Base-by-base conservation (phyloP, 2,888 invertebrate genomes). In the Acleris laterana region DNA sequence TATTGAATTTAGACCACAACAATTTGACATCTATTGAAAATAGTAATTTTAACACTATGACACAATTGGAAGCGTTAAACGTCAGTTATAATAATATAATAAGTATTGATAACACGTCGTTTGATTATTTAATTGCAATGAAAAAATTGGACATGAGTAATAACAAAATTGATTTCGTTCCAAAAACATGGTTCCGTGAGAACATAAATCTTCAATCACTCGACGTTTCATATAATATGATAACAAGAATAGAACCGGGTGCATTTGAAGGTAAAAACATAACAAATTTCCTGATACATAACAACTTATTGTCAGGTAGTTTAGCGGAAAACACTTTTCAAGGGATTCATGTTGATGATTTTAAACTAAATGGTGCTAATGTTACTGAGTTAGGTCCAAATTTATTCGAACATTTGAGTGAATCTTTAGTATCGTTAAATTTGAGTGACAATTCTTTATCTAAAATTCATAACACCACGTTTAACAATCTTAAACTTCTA, bases 1-100 rank as follows among this genome's bases (percentile, higher is more conserved):
- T 56, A 68, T 63, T 68, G 22, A 52, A 32, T 19, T 50, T 68
- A 60, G 63, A 50, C 19, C 13, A 63, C 16, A 68, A 68, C 28
- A 44, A 63, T 48, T 38, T 68, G 9, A 42, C 59, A 19, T 32
- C 44, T 4, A 62, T 66, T 25, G 66, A 66, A 11, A 38, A 38
- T 2, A 46, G n/a, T 17, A 52, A 62, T 52, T 66, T 66, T 22
- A 66, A 62, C 19, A 62, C 46, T 1, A 62, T 66, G 62, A 9
- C 46, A 2, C 48, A 11, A 0, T 57, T 66, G 16, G 28, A 56
- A 20, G 57, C 17, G n/a, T 51, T 66, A 17, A 48, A 66, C 22
- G 9, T 66, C 16, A 62, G 62, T 66, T 62, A 28, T 19, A 66
- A 66, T 9, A n/a, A 16, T 25, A 25, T 66, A 62, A 17, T 16